Evolutionary conservation across 2,113 vertebrate genomes (phyloP), one percentile per base, ranked within the genome.

Genomic region (Epinephelus lanceolatus): DNA sequence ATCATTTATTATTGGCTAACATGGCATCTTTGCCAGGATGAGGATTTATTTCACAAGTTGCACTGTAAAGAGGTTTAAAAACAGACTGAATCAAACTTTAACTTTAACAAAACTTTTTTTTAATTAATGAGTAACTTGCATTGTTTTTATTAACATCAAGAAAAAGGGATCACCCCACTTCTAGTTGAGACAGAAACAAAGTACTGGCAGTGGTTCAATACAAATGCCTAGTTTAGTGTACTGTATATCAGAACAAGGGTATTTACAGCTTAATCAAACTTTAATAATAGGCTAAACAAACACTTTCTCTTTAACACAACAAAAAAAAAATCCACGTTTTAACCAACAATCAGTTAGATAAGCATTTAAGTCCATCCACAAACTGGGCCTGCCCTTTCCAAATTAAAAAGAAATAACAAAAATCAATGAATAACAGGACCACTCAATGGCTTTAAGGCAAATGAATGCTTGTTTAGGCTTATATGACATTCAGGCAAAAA

Each of bases 371-470:
- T 57, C 18, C 27, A 81, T 83, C 23, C 59, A 71, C 25, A 70
- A 70, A 85, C 57, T 49, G 49, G 78, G 25, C 76, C 70, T 57
- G 71, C 45, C 78, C 70, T 80, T 60, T 79, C 37, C 14, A 80
- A 81, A 14, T 70, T 59, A 37, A 73, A 19, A 37, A 79, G 4
- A 30, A 5, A 5, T 30, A 30, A 30, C 30, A 14, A 25, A 15
- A 67, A 21, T 47, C 0, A 85, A 56, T 59, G 47, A 79, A 76
- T 53, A 25, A 60, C 67, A 25, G 14, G 17, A 87, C 71, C 82
- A 75, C n/a, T 85, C 30, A 52, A 70, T 88, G 78, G 71, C 49
- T 87, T 92, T 89, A 94, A 94, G 91, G 94, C 89, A 67, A 83
- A 89, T 62, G 0, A 87, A 92, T 76, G 63, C 51, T 81, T 78